Evolutionary conservation across 2,113 vertebrate species (phyloP), one percentile per base, ranked within the genome.

Genomic region (Colossoma macropomum): DNA sequence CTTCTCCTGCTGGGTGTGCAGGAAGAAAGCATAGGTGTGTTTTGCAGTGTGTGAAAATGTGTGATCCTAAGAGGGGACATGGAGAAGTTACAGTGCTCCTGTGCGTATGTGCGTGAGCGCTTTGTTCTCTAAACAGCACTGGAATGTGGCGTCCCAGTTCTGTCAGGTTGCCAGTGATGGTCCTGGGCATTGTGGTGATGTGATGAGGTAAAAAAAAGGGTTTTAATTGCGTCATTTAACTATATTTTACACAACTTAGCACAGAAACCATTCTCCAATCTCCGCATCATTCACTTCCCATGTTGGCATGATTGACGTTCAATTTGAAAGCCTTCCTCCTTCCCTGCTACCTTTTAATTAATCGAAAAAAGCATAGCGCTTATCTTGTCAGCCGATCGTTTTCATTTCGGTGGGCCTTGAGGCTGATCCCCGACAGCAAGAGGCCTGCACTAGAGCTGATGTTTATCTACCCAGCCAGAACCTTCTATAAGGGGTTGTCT

Each of bases 301-400:
- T 63, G 23, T 3, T 45, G 41, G 69, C 71, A 63, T 77, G 75
- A 81, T 62, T 86, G 75, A 25, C 60, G 54, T 86, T 84, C 81
- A 71, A 79, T 84, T 68, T 79, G 30, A 76, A 73, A 80, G 60
- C 63, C 41, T 38, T 28, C 23, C 41, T 59, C 59, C 32, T 19
- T 60, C 80, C 38, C 85, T 79, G 87, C 89, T 86, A 81, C 23
- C 80, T 91, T 93, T 93, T 92, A 94, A 93, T 94, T 93, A 93
- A 94, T 92, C 90, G 89, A 74, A 85, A 77, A 85, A 88, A 89
- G 85, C 86, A 80, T 76, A 89, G 90, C 90, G 89, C 89, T 93
- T 92, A 93, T 94, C 92, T 94, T 93, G 93, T 94, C 92, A 88
- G 85, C 82, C 87, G 85, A 94, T 94, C 87, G 79, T 84, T 90